Percentiles rank a stretch among this genome's conserved stretches.
phyloP scores from a whole-genome alignment of 2,113 vertebrate genomes.

The Gallinago jamesoni region DNA sequence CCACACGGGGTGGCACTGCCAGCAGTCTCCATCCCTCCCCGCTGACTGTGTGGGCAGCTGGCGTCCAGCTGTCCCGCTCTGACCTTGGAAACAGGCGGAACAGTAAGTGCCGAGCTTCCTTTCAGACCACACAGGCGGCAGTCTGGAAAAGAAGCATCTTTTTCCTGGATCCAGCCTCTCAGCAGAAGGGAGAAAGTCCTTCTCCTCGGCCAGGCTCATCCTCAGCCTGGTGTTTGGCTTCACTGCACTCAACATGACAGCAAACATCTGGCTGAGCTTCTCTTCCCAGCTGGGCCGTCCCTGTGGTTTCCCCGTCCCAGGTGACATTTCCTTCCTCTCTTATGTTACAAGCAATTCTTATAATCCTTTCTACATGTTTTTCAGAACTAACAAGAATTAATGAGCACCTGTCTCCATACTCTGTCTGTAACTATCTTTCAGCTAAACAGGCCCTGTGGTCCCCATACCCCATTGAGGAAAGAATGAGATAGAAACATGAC shows the following conservation, averaged over 20 bases:
- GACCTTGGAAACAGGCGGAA: not conserved
- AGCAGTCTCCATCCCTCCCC: not conserved
- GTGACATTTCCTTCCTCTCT: slow-evolving; percentile 6
- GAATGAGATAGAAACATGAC: not conserved
- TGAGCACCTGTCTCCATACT: not conserved
- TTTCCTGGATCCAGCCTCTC: not conserved
- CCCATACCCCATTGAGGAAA: not conserved
- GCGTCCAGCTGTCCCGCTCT: not conserved
- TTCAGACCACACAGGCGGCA: not conserved
- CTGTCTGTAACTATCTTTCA: not conserved
- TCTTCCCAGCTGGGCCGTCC: not conserved
- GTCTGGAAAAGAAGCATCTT: not conserved
- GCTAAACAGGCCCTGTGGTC: not conserved
- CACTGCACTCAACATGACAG: not conserved
- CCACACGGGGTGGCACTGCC: accelerated
- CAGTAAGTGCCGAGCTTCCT: accelerated
- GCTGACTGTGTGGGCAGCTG: not conserved
- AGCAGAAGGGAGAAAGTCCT: not conserved
- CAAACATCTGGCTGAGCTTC: slow-evolving; percentile 14
- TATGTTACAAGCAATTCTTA: not conserved
- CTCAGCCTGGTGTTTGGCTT: not conserved
- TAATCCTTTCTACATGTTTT: not conserved
- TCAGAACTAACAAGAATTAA: slow-evolving; percentile 1
- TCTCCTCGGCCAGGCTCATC: not conserved
- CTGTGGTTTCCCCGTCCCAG: not conserved